Base-by-base conservation (phyloP, 2,113 vertebrate genomes). In the Pterophyllum scalare region DNA sequence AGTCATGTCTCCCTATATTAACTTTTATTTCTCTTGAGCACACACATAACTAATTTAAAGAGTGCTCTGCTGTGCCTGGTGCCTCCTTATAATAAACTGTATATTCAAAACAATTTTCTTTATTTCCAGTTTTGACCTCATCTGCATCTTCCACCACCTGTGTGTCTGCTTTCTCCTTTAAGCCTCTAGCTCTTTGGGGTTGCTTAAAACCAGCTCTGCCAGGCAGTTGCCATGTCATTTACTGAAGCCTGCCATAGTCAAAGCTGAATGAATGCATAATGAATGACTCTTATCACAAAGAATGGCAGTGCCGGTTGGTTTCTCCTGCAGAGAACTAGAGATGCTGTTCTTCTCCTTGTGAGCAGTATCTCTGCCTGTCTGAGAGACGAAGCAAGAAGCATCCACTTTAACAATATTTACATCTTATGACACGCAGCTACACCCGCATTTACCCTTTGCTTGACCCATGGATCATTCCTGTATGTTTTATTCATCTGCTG, bases 401-500 rank as follows among this genome's bases (percentile, higher is more conserved):
- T 77, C 76, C 67, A 64, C 75, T 49, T 70, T 61, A 65, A 64
- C 56, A 79, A 80, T 70, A 88, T 92, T 91, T 89, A 86, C 88
- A 90, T 88, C 59, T 79, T 58, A 40, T 43, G 87, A 88, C 87
- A 86, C 43, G 56, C 11, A 80, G 75, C 82, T 62, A 87, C 74
- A 33, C 82, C 84, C 75, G 84, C 81, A 85, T 87, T 88, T 88
- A 74, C 67, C 2, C 79, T 84, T 77, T 81, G 70, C 86, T 89
- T 90, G 89, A 94, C 90, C 94, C n/a, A 22, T 79, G 52, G 86
- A 89, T 91, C 76, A 82, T 74, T 79, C 40, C 64, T 70, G 22
- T 46, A 90, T 89, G 78, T 87, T 93, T 94, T 90, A 93, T 93
- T 93, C 70, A 92, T 94, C 8, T 56, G 75, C 87, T 85, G 91